Percentiles rank a stretch among this genome's conserved stretches.
phyloP scores from a whole-genome alignment of 2,888 invertebrate species.

The Anoplius nigerrimus region DNA sequence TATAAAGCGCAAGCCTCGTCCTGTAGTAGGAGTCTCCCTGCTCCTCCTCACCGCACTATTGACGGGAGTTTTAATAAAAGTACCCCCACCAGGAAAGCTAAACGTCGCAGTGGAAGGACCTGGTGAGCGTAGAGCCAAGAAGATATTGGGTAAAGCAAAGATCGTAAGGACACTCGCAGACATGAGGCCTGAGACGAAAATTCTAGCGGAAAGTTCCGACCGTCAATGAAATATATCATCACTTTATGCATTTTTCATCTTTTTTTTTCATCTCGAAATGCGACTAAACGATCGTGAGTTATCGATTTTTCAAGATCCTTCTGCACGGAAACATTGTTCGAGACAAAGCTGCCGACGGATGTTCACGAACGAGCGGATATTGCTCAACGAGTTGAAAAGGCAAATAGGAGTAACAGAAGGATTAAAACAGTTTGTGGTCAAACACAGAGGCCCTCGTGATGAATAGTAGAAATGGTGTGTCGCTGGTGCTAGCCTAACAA shows the following conservation, averaged over 20 bases:
- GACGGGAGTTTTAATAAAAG: conserved; percentile 74
- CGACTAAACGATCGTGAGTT: background rate
- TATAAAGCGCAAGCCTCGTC: conserved; percentile 62
- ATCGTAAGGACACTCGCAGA: conserved; percentile 64
- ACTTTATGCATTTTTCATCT: too few relatives aligned
- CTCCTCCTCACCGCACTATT: conserved; percentile 67
- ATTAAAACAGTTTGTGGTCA: conserved; percentile 66
- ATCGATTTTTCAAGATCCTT: background rate
- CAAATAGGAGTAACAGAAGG: conserved; percentile 61
- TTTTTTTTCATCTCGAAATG: background rate
- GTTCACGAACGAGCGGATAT: conserved; percentile 41
- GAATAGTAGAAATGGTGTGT: conserved; percentile 57
- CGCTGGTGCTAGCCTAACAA: conserved; percentile 43
- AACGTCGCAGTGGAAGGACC: conserved; percentile 60
- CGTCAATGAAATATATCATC: too few relatives aligned
- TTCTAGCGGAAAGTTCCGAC: background rate
- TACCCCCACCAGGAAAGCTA: conserved; percentile 67
- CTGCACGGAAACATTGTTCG: background rate
- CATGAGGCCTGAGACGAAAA: conserved; percentile 33
- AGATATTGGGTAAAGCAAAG: conserved; percentile 70
- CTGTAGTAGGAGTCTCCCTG: conserved; percentile 58
- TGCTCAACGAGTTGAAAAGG: conserved; percentile 54
- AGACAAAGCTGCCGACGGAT: conserved; percentile 23
- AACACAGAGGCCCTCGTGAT: conserved; percentile 53
- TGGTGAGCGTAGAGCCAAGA: conserved; percentile 57